These are phyloP conservation scores for Sciurus carolinensis DNA, from an alignment of 2,797 vertebrate species.

Conservation along the genomic window DNA sequence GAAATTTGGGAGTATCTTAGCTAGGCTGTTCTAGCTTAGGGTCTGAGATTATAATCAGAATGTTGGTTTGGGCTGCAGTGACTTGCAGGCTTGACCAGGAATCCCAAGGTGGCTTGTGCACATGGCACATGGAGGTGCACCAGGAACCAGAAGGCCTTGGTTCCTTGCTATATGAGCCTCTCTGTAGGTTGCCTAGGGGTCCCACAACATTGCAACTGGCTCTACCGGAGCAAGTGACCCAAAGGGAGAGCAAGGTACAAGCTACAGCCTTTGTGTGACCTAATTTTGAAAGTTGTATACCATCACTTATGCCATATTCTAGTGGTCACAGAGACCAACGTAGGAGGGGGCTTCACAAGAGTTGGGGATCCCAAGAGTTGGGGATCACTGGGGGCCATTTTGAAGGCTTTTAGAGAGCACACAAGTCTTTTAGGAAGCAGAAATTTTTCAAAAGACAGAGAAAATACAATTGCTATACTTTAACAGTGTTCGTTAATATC, in stretches of 20 bases:
- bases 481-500: not conserved
- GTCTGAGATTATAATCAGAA: not conserved
- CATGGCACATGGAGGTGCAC: no score
- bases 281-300: not conserved
- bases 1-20: not conserved
- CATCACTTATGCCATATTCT: not conserved
- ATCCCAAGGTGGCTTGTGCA: not conserved
- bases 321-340: not conserved
- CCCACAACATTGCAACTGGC: not conserved
- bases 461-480: not conserved
- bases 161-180: not conserved
- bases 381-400: not conserved
- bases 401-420: not conserved
- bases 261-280: not conserved
- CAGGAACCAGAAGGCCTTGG: not conserved
- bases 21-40: not conserved
- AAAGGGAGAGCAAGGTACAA: not conserved
- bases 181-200: not conserved
- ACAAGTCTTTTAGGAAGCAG: not conserved
- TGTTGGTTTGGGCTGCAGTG: not conserved
- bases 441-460: not conserved
- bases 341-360: not conserved
- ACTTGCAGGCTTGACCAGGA: not conserved
- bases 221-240: not conserved
- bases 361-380: not conserved